A percentile compares a stretch with the other conserved stretches of the same genome.
Conservation (phyloP, 2,113 vertebrate genomes). For the Podiceps cristatus region DNA sequence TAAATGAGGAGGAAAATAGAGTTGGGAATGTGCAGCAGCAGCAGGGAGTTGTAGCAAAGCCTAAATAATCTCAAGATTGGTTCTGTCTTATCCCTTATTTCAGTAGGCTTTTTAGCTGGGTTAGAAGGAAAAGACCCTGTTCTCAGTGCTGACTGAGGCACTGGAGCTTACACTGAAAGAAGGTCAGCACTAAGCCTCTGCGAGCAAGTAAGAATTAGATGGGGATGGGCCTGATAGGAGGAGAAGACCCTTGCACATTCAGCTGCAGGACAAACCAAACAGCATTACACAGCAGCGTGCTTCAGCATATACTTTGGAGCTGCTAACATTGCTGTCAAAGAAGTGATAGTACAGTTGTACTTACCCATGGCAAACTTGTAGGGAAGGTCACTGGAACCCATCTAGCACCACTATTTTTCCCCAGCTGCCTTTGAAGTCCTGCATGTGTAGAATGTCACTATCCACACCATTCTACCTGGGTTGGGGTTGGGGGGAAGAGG, state of each 20-base stretch:
- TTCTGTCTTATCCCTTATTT: not conserved
- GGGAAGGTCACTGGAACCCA: not conserved
- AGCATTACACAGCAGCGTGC: not conserved
- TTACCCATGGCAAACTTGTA: not conserved
- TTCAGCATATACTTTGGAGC: not conserved
- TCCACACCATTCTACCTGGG: too few species aligned
- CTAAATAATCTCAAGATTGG: not conserved
- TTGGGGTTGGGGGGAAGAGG: too few species aligned
- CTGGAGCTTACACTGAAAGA: not conserved
- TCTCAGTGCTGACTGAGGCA: not conserved
- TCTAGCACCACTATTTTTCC: not conserved
- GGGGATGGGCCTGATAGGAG: too few species aligned
- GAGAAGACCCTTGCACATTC: accelerated
- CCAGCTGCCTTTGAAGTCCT: not conserved
- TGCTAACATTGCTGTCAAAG: not conserved
- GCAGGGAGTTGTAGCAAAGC: not conserved
- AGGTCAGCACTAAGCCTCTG: not conserved
- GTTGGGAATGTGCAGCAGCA: not conserved
- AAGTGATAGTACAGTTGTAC: not conserved
- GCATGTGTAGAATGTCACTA: not conserved
- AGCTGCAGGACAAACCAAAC: not conserved
- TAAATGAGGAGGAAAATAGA: not conserved
- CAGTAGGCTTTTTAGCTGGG: not conserved
- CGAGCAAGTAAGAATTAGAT: not conserved
- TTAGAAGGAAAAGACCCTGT: not conserved